Conservation (phyloP, 1,140 invertebrate genomes). For the Papilio helenus region DNA sequence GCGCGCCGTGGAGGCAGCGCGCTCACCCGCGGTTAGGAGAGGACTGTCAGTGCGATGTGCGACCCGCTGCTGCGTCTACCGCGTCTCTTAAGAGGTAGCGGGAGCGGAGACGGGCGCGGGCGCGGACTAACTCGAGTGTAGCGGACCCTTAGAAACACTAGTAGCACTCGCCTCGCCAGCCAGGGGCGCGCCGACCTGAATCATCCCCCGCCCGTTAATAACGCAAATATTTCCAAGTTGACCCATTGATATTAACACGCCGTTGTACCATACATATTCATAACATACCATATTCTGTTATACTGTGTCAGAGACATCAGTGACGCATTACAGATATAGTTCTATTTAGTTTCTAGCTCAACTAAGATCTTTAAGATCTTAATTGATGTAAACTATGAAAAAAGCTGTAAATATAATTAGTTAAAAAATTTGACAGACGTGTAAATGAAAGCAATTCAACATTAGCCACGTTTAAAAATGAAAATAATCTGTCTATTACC, state of each 20-base stretch:
- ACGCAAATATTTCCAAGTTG: constrained; percentile 45
- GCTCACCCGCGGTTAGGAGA: constrained; percentile 76
- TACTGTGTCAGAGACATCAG: not conserved
- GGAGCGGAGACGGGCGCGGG: constrained; percentile 42
- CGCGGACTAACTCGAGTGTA: constrained; percentile 51
- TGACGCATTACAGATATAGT: not conserved
- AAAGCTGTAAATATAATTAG: too few species aligned
- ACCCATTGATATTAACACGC: constrained; percentile 30
- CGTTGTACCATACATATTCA: too few species aligned
- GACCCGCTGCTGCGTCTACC: constrained; percentile 46
- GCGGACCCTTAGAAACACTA: constrained; percentile 43
- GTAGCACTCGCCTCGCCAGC: constrained; percentile 46
- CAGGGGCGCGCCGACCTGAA: constrained; percentile 67
- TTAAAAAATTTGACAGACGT: too few species aligned
- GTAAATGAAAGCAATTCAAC: too few species aligned
- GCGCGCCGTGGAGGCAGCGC: constrained; percentile 76
- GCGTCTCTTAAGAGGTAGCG: constrained; percentile 41
- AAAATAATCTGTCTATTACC: not conserved
- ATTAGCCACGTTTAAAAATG: not conserved
- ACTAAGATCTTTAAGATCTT: not conserved
- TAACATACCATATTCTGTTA: not conserved
- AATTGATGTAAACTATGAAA: not conserved
- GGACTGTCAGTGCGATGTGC: constrained; percentile 68
- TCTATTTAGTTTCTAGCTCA: not conserved
- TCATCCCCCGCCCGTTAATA: constrained; percentile 67